Evolutionary conservation across 2,888 invertebrate genomes (phyloP).

Genomic region (Caradrina kadenii): DNA sequence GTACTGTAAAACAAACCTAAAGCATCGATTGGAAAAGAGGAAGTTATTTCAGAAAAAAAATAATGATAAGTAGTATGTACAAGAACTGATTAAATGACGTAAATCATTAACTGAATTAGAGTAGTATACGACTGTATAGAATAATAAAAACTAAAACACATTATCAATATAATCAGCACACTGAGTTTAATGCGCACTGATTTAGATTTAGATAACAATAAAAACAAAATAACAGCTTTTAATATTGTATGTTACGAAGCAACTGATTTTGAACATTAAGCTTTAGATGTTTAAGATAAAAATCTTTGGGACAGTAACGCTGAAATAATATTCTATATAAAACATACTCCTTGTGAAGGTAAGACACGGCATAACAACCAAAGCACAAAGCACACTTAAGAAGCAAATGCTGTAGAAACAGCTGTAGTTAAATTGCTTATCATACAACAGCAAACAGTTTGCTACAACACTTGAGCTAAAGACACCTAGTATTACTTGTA

Average conservation of each 20-base stretch:
- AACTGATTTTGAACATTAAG: constrained; percentile 54
- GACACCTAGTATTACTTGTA: constrained; percentile 8
- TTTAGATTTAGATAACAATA: constrained; percentile 17
- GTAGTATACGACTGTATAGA: constrained; percentile 5
- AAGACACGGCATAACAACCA: constrained; percentile 52
- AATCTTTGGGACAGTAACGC: constrained; percentile 80
- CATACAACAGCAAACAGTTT: not conserved
- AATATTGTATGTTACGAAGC: constrained; percentile 64
- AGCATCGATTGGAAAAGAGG: too few relatives aligned
- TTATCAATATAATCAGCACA: constrained; percentile 26
- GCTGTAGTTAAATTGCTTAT: constrained; percentile 39
- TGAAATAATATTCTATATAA: constrained; percentile 37
- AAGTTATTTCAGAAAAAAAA: not conserved
- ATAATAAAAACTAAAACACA: constrained; percentile 14
- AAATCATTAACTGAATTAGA: constrained; percentile 23
- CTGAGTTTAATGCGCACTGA: constrained; percentile 29
- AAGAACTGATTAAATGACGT: constrained; percentile 24
- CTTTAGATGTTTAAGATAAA: constrained; percentile 72
- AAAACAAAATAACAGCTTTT: constrained; percentile 62
- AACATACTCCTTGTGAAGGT: constrained; percentile 32
- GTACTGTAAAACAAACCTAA: too few relatives aligned
- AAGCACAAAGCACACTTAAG: constrained; percentile 55
- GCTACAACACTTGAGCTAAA: constrained; percentile 8
- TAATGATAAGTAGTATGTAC: not conserved
- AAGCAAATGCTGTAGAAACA: constrained; percentile 41